Percentiles rank a stretch among this genome's conserved stretches.
Evolutionary conservation across 2,797 vertebrate genomes (phyloP).

Genomic region (Cynopterus sphinx): DNA sequence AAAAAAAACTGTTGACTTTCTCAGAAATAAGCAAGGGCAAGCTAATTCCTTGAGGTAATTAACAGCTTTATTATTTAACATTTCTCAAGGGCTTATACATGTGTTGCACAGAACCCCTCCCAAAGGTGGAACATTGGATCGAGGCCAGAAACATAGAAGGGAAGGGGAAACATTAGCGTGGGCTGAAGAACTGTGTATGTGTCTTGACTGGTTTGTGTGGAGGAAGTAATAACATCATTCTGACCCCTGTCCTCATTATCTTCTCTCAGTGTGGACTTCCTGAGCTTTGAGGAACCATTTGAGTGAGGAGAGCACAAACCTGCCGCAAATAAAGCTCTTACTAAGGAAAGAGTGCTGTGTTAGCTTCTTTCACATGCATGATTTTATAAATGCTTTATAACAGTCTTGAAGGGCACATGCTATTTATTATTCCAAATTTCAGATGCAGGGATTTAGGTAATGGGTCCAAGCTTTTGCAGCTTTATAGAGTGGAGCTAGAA

Average conservation of each 20-base stretch:
- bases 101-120: background rate
- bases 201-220: background rate
- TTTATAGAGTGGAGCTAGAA: background rate
- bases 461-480: background rate
- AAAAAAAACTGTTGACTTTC: conserved; percentile 58
- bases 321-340: background rate
- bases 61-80: conserved; percentile 46
- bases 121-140: background rate
- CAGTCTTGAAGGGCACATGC: background rate
- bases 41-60: conserved; percentile 58
- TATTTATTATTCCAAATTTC: background rate
- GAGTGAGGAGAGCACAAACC: background rate
- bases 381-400: background rate
- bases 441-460: background rate
- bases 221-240: background rate
- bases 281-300: background rate
- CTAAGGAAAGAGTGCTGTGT: background rate
- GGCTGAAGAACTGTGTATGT: background rate
- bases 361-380: background rate
- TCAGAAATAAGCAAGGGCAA: conserved; percentile 42
- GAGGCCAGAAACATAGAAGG: background rate
- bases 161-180: background rate
- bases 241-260: background rate
- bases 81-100: conserved; percentile 32
- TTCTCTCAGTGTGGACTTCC: background rate